Conservation (phyloP, 1,140 invertebrate species). For the Conus ventricosus region DNA sequence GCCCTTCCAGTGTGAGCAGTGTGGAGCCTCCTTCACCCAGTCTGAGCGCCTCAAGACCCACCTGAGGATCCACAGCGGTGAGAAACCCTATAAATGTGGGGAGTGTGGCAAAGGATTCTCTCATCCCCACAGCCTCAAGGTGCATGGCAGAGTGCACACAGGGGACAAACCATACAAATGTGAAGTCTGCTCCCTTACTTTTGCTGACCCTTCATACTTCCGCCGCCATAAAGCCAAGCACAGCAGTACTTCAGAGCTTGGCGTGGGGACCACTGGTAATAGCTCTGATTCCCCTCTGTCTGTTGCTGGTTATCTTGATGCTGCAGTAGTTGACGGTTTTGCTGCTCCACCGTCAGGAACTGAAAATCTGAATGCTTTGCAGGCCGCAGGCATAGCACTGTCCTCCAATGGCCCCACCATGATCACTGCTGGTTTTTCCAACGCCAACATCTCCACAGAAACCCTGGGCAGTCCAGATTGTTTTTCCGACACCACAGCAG, state of each 20-base stretch:
- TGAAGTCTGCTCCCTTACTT: constrained; percentile 47
- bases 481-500: not conserved
- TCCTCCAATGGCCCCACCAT: not conserved
- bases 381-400: not conserved
- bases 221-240: constrained; percentile 44
- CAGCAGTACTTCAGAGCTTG: not conserved
- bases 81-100: constrained; percentile 76
- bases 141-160: constrained; percentile 88
- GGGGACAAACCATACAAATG: constrained; percentile 87
- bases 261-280: not conserved
- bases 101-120: constrained; percentile 93
- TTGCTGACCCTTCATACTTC: constrained; percentile 35
- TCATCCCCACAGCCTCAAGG: constrained; percentile 88
- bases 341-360: not conserved
- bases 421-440: not conserved
- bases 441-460: not conserved
- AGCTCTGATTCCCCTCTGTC: not conserved
- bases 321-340: not conserved
- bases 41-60: constrained; percentile 43
- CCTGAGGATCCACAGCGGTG: constrained; percentile 54
- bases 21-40: constrained; percentile 49
- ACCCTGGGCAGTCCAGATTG: not conserved
- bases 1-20: constrained; percentile 50
- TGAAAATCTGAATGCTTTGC: not conserved
- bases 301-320: not conserved